Evolutionary conservation across 2,888 invertebrate species (phyloP).

Genomic region (Cryptocephalus moraei): DNA sequence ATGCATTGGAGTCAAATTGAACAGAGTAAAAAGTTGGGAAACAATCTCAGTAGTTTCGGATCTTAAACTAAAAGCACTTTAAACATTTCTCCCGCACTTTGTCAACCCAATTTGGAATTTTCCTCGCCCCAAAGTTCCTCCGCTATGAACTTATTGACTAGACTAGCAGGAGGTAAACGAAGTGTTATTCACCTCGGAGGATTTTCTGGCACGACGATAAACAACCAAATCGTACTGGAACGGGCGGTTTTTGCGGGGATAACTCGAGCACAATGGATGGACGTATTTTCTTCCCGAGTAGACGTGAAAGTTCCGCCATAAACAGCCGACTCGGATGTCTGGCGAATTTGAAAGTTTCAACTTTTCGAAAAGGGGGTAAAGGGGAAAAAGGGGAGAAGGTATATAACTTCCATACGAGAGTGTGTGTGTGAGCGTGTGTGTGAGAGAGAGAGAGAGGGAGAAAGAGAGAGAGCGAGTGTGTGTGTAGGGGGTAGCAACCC

Average conservation of each 20-base stretch:
- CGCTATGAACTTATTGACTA: too few species aligned
- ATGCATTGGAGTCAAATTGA: too few species aligned
- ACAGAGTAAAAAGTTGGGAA: too few species aligned
- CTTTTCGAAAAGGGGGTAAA: conserved; percentile 16
- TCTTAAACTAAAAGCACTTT: too few species aligned
- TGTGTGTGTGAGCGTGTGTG: background rate
- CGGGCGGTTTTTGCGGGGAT: background rate
- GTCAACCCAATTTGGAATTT: too few species aligned
- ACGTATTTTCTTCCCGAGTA: background rate
- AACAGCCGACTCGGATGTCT: background rate
- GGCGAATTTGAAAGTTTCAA: conserved; percentile 12
- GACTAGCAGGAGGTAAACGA: background rate
- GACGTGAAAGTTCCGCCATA: background rate
- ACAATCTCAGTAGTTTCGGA: too few species aligned
- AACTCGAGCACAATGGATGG: background rate
- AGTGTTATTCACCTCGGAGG: background rate
- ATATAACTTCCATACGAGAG: background rate
- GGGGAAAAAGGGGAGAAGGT: conserved; percentile 17
- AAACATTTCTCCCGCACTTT: too few species aligned
- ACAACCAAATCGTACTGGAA: background rate
- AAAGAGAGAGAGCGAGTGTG: too few species aligned
- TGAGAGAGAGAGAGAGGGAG: too few species aligned
- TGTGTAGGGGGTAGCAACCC: conserved; percentile 23
- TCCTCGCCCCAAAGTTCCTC: too few species aligned
- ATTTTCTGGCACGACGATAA: background rate